phyloP scores from a whole-genome alignment of 2,113 vertebrate species.

The Cavia porcellus region DNA sequence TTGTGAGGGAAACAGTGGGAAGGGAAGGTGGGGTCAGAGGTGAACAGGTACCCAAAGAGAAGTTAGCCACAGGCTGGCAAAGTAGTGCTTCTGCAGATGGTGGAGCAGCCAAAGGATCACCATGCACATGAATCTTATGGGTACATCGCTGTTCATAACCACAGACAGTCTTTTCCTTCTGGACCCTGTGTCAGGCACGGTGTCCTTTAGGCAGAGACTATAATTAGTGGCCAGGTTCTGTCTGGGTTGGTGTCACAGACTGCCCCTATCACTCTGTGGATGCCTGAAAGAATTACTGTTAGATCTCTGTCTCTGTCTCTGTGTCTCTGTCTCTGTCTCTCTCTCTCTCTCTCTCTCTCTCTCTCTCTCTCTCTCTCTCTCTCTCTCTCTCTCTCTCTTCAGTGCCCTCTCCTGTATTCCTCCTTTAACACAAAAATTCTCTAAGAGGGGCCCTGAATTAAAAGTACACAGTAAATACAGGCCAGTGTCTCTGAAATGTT shows the following conservation, averaged over 20 bases:
- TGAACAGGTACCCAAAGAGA: background rate
- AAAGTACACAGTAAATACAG: background rate
- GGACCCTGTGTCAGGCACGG: background rate
- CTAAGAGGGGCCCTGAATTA: background rate
- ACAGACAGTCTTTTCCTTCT: fast-evolving
- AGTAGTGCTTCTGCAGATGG: background rate
- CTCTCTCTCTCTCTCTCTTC: background rate
- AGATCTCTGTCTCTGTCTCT: background rate
- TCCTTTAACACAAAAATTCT: background rate
- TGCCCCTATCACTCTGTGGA: fast-evolving
- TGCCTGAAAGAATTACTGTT: too few relatives aligned
- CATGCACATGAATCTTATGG: fast-evolving
- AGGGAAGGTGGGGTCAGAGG: background rate
- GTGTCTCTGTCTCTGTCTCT: too few relatives aligned
- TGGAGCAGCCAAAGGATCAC: background rate
- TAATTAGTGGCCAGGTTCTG: background rate
- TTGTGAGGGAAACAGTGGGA: fast-evolving
- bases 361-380: background rate
- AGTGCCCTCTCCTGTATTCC: too few relatives aligned
- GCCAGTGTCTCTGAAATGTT: background rate
- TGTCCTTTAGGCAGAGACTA: background rate
- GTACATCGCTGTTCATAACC: background rate
- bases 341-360: too few relatives aligned
- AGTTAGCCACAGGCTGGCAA: background rate
- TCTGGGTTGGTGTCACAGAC: background rate